Evolutionary conservation across 2,888 invertebrate genomes (phyloP).

Genomic region (Arge pagana): DNA sequence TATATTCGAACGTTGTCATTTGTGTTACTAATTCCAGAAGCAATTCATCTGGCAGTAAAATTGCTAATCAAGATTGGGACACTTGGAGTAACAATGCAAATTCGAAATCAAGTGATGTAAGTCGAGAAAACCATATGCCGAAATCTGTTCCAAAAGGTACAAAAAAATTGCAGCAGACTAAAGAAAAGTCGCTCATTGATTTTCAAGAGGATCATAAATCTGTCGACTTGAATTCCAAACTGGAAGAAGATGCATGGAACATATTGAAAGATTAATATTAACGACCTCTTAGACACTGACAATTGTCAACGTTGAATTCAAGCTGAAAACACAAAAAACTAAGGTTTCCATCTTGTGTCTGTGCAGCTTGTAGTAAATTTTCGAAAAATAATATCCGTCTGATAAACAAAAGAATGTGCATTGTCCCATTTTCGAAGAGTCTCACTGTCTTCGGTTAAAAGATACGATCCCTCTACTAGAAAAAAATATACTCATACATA

Average conservation of each 20-base stretch:
- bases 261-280: constrained; percentile 51
- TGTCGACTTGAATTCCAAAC: constrained; percentile 48
- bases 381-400: too few relatives aligned
- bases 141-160: constrained; percentile 18
- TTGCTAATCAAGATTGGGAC: constrained; percentile 44
- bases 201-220: constrained; percentile 44
- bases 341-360: too few relatives aligned
- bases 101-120: constrained; percentile 34
- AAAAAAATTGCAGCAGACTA: constrained; percentile 38
- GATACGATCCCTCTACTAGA: too few relatives aligned
- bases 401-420: too few relatives aligned
- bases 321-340: too few relatives aligned
- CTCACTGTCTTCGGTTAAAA: too few relatives aligned
- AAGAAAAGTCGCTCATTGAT: constrained; percentile 46
- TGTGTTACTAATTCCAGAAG: constrained; percentile 29
- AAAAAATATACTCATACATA: too few relatives aligned
- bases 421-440: too few relatives aligned
- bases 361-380: too few relatives aligned
- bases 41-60: constrained; percentile 36
- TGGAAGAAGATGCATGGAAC: constrained; percentile 55
- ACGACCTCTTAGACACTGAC: too few relatives aligned
- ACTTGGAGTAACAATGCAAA: constrained; percentile 41
- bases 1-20: background rate
- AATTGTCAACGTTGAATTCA: too few relatives aligned
- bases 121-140: constrained; percentile 29